Percentiles rank a stretch among this genome's conserved stretches.
These are phyloP conservation scores for Protophormia terraenovae DNA, from an alignment of 2,888 invertebrate genomes.

Conservation along the genomic window DNA sequence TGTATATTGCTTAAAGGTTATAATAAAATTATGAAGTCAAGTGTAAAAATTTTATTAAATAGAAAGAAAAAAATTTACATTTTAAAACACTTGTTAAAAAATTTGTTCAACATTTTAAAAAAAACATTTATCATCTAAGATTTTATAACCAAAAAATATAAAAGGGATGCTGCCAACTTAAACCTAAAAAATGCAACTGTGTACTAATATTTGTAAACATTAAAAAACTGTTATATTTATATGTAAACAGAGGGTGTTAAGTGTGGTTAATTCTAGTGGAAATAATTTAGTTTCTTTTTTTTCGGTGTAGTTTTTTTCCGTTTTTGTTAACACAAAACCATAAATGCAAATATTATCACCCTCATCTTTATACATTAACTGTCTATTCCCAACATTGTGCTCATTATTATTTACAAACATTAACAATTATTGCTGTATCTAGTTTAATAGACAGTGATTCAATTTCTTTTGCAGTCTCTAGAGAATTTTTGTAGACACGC, in stretches of 20 bases:
- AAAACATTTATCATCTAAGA: conserved; percentile 56
- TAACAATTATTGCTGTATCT: conserved; percentile 14
- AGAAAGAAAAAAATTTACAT: conserved; percentile 53
- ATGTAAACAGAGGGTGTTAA: conserved; percentile 53
- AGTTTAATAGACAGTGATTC: conserved; percentile 43
- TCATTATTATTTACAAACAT: background rate
- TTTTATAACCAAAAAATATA: background rate
- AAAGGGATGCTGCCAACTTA: background rate
- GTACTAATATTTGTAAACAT: background rate
- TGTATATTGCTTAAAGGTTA: conserved; percentile 55
- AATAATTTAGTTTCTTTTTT: conserved; percentile 55
- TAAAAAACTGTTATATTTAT: background rate
- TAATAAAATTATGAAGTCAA: conserved; percentile 58
- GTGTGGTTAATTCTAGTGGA: conserved; percentile 59
- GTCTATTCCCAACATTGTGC: background rate
- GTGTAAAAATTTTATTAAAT: conserved; percentile 56
- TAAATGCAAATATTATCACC: conserved; percentile 65
- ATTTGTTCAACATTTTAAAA: conserved; percentile 54
- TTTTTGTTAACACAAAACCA: conserved; percentile 43
- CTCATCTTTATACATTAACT: conserved; percentile 5
- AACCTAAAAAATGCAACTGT: conserved; percentile 46
- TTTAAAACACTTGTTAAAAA: conserved; percentile 59
- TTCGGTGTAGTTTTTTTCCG: background rate
- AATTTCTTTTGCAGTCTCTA: conserved; percentile 26
- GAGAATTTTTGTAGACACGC: conserved; percentile 61